Base-by-base conservation (phyloP, 2,888 invertebrate genomes). In the Caenorhabditis sp. region DNA sequence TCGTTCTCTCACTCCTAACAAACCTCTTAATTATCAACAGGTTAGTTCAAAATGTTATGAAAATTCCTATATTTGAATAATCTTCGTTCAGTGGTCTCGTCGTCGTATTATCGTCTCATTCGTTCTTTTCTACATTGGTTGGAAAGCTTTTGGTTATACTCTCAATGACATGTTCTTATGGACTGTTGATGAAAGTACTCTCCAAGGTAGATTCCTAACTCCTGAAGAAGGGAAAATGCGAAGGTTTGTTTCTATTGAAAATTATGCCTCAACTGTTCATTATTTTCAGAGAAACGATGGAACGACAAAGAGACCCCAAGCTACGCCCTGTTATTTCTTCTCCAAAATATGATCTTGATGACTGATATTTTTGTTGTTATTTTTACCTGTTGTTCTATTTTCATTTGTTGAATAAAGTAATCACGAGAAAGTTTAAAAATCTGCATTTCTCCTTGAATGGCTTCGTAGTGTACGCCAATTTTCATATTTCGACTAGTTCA, bases 101-200 rank as follows among this genome's bases (percentile, higher is more conserved):
- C 72, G 79, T 63, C 81, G 83, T 57, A 66, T 85, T 55, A 65
- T 85, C 50, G 65, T 81, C 31, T 81, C 83, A 1, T 85, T 85
- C 59, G 81, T 81, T 63, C 68, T 85, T 53, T 85, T 84, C 67
- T 84, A 80, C 61, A 73, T 77, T 51, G 82, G 81, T 10, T 85
- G 85, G 85, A 83, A 84, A 66, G 75, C 79, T n/a, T 60, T 79
- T 59, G 84, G 84, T 43, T 67, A 82, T 54, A 72, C 79, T 14
- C 66, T 84, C 57, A 81, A 76, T 66, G 83, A 84, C 49, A 75
- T 79, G 76, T 67, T 83, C 62, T 65, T 84, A 10, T 83, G 79
- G 77, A 76, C 78, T 63, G 71, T 75, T 62, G 79, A 81, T 64
- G 81, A 81, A 57, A 43, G 60, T 61, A 78, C 81, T 21, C 72